These are phyloP conservation scores for Drosophila virilis DNA, from an alignment of 1,140 invertebrate genomes.

Conservation along the genomic window DNA sequence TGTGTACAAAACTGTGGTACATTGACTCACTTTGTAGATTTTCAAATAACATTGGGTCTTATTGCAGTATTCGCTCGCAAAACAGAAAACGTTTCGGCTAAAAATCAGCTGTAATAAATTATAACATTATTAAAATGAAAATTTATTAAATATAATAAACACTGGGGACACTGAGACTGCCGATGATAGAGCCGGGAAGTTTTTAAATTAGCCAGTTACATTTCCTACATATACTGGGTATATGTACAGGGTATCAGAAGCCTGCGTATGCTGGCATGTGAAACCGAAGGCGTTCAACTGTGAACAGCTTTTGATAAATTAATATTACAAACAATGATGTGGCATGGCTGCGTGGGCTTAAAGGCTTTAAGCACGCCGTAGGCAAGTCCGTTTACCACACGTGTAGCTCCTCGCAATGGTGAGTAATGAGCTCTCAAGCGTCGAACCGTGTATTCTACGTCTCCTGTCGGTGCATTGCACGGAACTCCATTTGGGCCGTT, in stretches of 20 bases:
- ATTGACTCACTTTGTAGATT: too few species aligned
- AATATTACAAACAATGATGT: constrained; percentile 14
- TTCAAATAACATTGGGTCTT: too few species aligned
- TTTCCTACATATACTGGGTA: too few species aligned
- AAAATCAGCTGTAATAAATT: too few species aligned
- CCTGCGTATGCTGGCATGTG: neutral
- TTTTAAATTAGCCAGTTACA: too few species aligned
- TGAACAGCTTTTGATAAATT: constrained; percentile 60
- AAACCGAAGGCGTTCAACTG: constrained; percentile 23
- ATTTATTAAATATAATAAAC: too few species aligned
- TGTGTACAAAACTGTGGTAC: neutral
- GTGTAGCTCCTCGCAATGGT: constrained; percentile 21
- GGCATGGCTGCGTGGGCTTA: constrained; percentile 15
- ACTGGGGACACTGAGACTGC: too few species aligned
- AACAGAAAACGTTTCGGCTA: too few species aligned
- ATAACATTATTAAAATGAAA: too few species aligned
- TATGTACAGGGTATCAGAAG: too few species aligned
- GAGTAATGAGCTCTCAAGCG: constrained; percentile 50
- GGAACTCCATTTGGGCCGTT: constrained; percentile 30
- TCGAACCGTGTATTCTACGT: constrained; percentile 18
- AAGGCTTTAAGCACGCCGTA: constrained; percentile 33
- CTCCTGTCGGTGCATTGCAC: constrained; percentile 12
- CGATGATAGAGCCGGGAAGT: too few species aligned
- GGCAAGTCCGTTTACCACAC: constrained; percentile 23
- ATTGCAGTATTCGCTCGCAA: too few species aligned